Base-by-base conservation (phyloP, 2,888 invertebrate species). In the Metalampra italica region DNA sequence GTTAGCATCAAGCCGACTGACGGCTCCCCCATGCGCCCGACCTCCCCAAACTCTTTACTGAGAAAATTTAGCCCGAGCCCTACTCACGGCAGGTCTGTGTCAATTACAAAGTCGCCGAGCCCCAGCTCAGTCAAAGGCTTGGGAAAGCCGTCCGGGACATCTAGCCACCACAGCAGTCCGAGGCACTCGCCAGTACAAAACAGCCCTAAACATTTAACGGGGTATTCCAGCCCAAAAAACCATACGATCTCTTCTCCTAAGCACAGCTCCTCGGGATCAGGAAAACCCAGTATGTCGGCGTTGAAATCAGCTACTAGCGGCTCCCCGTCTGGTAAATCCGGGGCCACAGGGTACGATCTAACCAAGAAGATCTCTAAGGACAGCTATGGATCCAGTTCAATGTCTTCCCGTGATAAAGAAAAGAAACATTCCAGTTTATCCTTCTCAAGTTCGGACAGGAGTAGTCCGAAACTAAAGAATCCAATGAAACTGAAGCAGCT, bases 281-380 rank as follows among this genome's bases (percentile, higher is more conserved):
- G 96, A 0, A 97, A 97, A 70, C 96, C 96, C 0, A 96, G 96
- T 67, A 96, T 97, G 95, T 95, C 96, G 0, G 93, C 96, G 0
- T 78, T 96, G 15, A 96, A 96, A 72, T 96, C 94, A 36, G 95
- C 96, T 0, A 91, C 93, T 0, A 92, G 92, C 66, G 86, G 89
- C 7, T 93, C 94, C 1, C 93, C 94, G 1, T 92, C 92, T n/a
- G 91, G 91, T 29, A 93, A 92, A 71, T 90, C 91, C 9, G 80
- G 83, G 0, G 83, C 86, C 4, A 90, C 90, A 29, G 90, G 91
- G 14, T 91, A 91, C 57, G 90, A 91, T 51, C 75, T 90, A 7
- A 78, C 89, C 44, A 92, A 91, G 78, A 91, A 92, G 64, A 82
- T 91, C 50, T 82, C 87, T 9, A 90, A 90, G 68, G 90, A 90